Conservation (phyloP, 2,888 invertebrate genomes). For the Agonopterix heracliana region DNA sequence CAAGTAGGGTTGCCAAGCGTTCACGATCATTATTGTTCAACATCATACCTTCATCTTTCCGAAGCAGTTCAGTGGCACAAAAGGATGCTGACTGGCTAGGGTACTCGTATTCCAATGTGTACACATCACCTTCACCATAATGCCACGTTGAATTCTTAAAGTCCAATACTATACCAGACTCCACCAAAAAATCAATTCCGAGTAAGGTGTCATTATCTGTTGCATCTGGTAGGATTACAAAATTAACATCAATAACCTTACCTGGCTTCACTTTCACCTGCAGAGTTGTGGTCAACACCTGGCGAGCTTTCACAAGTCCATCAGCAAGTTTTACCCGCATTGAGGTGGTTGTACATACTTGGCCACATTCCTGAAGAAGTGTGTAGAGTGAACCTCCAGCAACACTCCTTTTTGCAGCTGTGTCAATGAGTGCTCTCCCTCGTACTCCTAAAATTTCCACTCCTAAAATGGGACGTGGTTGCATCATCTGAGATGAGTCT, state of each 20-base stretch:
- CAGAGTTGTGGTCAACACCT: background rate
- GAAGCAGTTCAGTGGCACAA: background rate
- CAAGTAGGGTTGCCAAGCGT: conserved; percentile 1
- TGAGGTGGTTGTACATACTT: background rate
- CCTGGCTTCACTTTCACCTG: background rate
- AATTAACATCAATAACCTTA: background rate
- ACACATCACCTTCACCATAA: background rate
- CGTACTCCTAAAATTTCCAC: background rate
- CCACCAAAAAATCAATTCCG: conserved; percentile 6
- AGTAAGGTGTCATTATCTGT: background rate
- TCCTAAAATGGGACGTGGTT: background rate
- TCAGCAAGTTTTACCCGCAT: background rate
- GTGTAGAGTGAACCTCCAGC: background rate
- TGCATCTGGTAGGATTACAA: conserved; percentile 1
- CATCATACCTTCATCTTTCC: conserved; percentile 6
- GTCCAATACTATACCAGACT: background rate
- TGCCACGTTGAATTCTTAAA: background rate
- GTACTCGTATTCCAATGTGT: background rate
- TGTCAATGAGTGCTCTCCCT: background rate
- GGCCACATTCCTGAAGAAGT: background rate
- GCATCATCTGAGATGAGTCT: background rate
- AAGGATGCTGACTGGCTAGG: background rate
- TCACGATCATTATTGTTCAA: background rate
- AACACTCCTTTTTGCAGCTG: background rate
- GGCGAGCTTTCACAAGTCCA: background rate